These are phyloP conservation scores for Saxidomus purpurata DNA, from an alignment of 1,140 invertebrate genomes.

Conservation along the genomic window DNA sequence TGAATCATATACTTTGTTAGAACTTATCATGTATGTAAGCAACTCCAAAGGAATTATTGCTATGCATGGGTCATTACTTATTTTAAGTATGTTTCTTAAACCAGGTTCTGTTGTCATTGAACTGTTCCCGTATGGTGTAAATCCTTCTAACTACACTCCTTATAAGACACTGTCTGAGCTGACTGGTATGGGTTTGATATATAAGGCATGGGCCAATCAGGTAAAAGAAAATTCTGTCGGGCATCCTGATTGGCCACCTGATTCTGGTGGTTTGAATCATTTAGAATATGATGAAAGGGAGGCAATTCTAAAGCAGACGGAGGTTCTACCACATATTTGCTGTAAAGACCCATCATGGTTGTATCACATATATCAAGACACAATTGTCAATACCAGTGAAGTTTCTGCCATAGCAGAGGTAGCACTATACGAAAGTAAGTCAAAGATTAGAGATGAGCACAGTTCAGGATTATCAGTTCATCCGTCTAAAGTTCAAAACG, in stretches of 20 bases:
- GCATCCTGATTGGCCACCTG: conserved; percentile 84
- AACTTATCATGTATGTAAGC: conserved; percentile 83
- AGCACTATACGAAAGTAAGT: conserved; percentile 52
- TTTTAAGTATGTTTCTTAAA: conserved; percentile 96
- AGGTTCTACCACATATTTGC: conserved; percentile 86
- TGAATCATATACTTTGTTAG: conserved; percentile 79
- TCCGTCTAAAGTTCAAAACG: conserved; percentile 48
- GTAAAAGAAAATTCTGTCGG: conserved; percentile 81
- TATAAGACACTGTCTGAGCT: conserved; percentile 86
- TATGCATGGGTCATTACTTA: conserved; percentile 98
- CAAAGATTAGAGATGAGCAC: not conserved
- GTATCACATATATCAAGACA: conserved; percentile 88
- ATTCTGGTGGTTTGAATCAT: conserved; percentile 86
- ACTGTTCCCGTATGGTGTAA: conserved; percentile 90
- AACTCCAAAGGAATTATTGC: conserved; percentile 93
- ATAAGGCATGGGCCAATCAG: conserved; percentile 86
- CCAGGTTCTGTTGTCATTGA: conserved; percentile 98
- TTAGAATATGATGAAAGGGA: conserved; percentile 82
- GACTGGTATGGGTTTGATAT: conserved; percentile 82
- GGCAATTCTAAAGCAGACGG: conserved; percentile 81
- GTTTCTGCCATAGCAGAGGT: conserved; percentile 74
- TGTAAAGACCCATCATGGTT: conserved; percentile 88
- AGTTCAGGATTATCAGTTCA: not conserved
- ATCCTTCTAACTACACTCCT: conserved; percentile 86
- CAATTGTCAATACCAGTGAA: conserved; percentile 84